Conservation (phyloP, 2,797 vertebrate species). For the Eulemur coronatus region DNA sequence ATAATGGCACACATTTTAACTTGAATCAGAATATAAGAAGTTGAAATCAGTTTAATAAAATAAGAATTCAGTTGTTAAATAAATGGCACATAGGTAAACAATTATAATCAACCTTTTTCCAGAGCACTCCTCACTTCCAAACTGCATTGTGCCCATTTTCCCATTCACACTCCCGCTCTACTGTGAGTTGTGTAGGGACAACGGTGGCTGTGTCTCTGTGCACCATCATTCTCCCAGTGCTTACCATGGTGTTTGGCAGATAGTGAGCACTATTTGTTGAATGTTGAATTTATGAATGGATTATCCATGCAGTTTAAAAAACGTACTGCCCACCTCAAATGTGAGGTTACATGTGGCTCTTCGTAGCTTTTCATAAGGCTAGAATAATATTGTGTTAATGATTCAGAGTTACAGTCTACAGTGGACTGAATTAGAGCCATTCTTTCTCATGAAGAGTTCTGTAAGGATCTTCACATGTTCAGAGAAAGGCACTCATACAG, state of each 20-base stretch:
- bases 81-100: background rate
- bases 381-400: background rate
- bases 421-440: background rate
- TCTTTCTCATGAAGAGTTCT: background rate
- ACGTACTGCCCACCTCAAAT: background rate
- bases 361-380: background rate
- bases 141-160: background rate
- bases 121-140: background rate
- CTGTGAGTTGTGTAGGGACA: background rate
- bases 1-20: background rate
- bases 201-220: background rate
- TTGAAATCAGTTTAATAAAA: slow-evolving; percentile 26
- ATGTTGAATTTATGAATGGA: slow-evolving; percentile 3
- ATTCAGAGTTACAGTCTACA: background rate
- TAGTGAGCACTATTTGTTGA: background rate
- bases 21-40: background rate
- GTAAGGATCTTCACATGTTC: background rate
- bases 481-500: background rate
- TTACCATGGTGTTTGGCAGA: background rate
- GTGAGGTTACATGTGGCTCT: background rate
- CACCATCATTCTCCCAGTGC: background rate
- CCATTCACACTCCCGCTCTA: background rate
- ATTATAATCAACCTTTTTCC: background rate
- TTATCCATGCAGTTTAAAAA: background rate
- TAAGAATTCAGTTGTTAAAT: background rate